Conservation (phyloP, 2,797 vertebrate species). For the Sparidentex hasta region DNA sequence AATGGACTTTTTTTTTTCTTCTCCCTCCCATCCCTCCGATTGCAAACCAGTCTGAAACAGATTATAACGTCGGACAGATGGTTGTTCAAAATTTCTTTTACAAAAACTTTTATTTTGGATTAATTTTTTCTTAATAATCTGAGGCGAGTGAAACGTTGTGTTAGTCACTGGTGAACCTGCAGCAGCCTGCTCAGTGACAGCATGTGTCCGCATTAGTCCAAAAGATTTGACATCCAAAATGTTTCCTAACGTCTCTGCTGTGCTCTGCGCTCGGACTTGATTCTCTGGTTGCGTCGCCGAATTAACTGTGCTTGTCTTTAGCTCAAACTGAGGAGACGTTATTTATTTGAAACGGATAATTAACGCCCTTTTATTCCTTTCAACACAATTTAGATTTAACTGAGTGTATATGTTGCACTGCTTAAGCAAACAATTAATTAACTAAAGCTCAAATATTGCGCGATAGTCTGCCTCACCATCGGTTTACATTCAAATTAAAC, state of each 20-base stretch:
- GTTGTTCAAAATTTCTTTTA: slow-evolving; percentile 29
- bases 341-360: slow-evolving; percentile 45
- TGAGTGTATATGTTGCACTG: slow-evolving; percentile 18
- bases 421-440: slow-evolving; percentile 66
- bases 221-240: not conserved
- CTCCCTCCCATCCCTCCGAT: slow-evolving; percentile 1
- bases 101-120: not conserved
- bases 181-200: not conserved
- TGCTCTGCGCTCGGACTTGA: slow-evolving; percentile 15
- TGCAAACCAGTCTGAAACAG: slow-evolving; percentile 60
- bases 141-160: not conserved
- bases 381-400: slow-evolving; percentile 30
- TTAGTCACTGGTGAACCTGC: slow-evolving; percentile 3
- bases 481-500: slow-evolving; percentile 48
- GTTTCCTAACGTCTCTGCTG: slow-evolving; percentile 10
- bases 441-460: slow-evolving; percentile 48
- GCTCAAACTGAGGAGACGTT: slow-evolving; percentile 33
- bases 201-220: slow-evolving; percentile 7
- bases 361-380: slow-evolving; percentile 18
- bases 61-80: slow-evolving; percentile 35
- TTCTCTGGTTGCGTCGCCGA: slow-evolving; percentile 6
- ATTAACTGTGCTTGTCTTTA: slow-evolving; percentile 13
- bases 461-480: slow-evolving; percentile 31
- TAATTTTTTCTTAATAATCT: not conserved
- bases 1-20: slow-evolving; percentile 53